phyloP scores from a whole-genome alignment of 2,888 invertebrate species.

The Campaea margaritaria region DNA sequence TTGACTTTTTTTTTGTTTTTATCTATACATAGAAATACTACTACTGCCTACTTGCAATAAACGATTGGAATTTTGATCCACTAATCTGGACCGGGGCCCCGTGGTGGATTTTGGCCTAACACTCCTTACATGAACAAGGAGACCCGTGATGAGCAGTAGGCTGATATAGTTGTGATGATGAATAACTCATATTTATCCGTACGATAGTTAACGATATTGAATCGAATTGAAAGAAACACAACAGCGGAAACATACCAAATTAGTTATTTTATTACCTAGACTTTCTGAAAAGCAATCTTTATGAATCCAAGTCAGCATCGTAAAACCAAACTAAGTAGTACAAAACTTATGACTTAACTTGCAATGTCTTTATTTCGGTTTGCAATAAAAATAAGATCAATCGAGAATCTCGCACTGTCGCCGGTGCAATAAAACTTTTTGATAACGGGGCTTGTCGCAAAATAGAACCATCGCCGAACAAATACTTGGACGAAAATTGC shows the following conservation, averaged over 20 bases:
- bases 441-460: background rate
- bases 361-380: slow-evolving; percentile 8
- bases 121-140: too few species aligned
- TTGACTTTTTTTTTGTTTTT: too few species aligned
- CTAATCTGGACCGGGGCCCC: too few species aligned
- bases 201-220: background rate
- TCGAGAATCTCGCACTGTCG: slow-evolving; percentile 12
- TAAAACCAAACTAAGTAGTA: background rate
- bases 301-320: background rate
- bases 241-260: background rate
- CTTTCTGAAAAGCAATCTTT: background rate
- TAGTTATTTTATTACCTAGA: background rate
- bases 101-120: too few species aligned
- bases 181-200: too few species aligned
- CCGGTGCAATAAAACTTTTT: slow-evolving; percentile 22
- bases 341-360: slow-evolving; percentile 4
- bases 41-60: too few species aligned
- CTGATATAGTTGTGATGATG: too few species aligned
- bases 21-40: too few species aligned
- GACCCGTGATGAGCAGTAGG: too few species aligned
- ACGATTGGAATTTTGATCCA: too few species aligned
- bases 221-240: background rate
- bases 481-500: too few species aligned
- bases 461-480: too few species aligned
- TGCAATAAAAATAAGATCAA: slow-evolving; percentile 16